These are phyloP conservation scores for Malurus splendens DNA, from an alignment of 2,797 vertebrate species.

Conservation along the genomic window DNA sequence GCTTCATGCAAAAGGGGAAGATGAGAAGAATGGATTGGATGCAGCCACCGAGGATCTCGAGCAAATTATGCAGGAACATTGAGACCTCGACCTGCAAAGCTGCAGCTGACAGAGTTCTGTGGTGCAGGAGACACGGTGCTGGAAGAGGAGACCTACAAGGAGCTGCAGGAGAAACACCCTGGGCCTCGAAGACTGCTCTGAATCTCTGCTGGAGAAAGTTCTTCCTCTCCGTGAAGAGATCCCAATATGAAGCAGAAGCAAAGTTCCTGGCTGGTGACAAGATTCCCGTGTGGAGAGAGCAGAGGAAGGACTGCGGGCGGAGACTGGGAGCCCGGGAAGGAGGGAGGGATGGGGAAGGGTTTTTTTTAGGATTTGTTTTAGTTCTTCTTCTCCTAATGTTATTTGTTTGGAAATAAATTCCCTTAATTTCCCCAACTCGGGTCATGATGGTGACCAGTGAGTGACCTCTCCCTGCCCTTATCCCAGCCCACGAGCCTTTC, in stretches of 20 bases:
- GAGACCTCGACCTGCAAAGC: not conserved
- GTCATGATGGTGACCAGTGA: no score
- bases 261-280: not conserved
- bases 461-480: no score
- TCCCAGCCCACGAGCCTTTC: no score
- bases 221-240: not conserved
- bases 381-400: no score
- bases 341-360: no score
- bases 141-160: not conserved
- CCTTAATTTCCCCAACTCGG: no score
- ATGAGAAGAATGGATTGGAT: not conserved
- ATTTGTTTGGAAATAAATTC: no score
- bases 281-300: not conserved
- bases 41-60: not conserved
- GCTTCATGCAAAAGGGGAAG: not conserved
- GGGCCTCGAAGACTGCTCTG: not conserved
- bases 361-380: no score
- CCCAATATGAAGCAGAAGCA: not conserved
- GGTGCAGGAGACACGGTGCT: not conserved
- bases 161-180: not conserved
- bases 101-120: not conserved
- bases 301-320: rapidly evolving
- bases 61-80: not conserved
- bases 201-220: not conserved
- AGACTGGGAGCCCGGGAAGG: not conserved